Percentiles rank a stretch among this genome's conserved stretches.
Conservation (phyloP, 2,113 vertebrate species). For the Scomber japonicus region DNA sequence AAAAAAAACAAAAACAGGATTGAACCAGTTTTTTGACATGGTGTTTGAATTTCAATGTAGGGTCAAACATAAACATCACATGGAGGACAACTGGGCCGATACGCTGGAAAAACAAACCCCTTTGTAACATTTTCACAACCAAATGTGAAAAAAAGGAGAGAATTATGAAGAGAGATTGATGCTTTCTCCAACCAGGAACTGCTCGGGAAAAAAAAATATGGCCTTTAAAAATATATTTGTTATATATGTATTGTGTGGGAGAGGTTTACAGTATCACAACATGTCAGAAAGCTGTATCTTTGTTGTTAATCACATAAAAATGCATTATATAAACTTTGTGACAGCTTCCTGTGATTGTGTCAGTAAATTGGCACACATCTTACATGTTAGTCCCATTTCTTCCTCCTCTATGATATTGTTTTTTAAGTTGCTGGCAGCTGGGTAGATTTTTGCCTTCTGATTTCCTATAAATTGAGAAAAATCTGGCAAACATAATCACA, state of each 20-base stretch:
- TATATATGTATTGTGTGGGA: not conserved
- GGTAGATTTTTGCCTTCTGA: not conserved
- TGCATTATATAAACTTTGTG: slow-evolving; percentile 22
- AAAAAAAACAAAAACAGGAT: too few relatives aligned
- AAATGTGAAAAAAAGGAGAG: not conserved
- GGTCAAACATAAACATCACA: too few relatives aligned
- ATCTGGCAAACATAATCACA: too few relatives aligned
- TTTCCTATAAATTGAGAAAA: not conserved
- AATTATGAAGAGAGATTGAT: not conserved
- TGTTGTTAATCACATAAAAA: slow-evolving; percentile 19
- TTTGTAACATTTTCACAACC: too few relatives aligned
- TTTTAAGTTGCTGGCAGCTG: not conserved
- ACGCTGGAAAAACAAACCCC: too few relatives aligned
- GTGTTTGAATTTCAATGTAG: too few relatives aligned
- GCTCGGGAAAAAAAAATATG: not conserved
- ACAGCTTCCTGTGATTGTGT: slow-evolving; percentile 53
- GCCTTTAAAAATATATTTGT: not conserved
- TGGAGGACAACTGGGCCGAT: too few relatives aligned
- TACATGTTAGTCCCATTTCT: not conserved
- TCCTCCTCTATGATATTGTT: not conserved
- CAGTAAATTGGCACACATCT: slow-evolving; percentile 20
- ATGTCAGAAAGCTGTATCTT: not conserved
- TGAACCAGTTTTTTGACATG: too few relatives aligned
- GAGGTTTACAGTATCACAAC: slow-evolving; percentile 1
- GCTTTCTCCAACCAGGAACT: slow-evolving; percentile 10